A percentile compares a stretch with the other conserved stretches of the same genome.
Conservation (phyloP, 2,797 vertebrate genomes). For the Pitangus sulphuratus region DNA sequence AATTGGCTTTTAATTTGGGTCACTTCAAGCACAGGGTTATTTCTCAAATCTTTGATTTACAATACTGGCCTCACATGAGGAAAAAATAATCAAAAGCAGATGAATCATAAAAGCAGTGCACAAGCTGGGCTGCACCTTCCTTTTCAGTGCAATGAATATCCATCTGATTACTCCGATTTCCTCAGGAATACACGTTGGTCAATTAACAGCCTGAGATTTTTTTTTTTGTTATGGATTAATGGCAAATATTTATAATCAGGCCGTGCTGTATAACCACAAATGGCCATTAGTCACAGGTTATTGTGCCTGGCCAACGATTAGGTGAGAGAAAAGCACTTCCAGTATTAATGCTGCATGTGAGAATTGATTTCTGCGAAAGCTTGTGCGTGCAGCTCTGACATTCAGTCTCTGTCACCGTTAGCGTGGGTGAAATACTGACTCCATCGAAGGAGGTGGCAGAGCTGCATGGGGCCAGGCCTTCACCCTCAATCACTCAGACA, state of each 20-base stretch:
- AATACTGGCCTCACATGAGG: background rate
- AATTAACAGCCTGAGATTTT: constrained; percentile 38
- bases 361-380: constrained; percentile 45
- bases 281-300: constrained; percentile 40
- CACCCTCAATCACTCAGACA: background rate
- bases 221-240: background rate
- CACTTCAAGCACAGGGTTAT: background rate
- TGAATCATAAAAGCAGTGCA: constrained; percentile 10
- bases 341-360: background rate
- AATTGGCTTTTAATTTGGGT: constrained; percentile 15
- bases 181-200: constrained; percentile 15
- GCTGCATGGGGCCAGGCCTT: constrained; percentile 10
- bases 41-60: constrained; percentile 48
- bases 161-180: background rate
- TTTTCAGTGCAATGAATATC: background rate
- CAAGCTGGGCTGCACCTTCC: background rate
- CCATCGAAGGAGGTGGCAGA: background rate
- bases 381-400: background rate
- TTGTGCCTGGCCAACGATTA: background rate
- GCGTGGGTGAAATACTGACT: background rate
- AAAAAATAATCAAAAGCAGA: constrained; percentile 37
- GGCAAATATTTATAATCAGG: constrained; percentile 7
- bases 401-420: constrained; percentile 20
- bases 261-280: background rate
- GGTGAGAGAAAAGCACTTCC: background rate